Evolutionary conservation across 2,888 invertebrate species (phyloP), one percentile per base, ranked within the genome.

Genomic region (Amblyjoppa proteus): DNA sequence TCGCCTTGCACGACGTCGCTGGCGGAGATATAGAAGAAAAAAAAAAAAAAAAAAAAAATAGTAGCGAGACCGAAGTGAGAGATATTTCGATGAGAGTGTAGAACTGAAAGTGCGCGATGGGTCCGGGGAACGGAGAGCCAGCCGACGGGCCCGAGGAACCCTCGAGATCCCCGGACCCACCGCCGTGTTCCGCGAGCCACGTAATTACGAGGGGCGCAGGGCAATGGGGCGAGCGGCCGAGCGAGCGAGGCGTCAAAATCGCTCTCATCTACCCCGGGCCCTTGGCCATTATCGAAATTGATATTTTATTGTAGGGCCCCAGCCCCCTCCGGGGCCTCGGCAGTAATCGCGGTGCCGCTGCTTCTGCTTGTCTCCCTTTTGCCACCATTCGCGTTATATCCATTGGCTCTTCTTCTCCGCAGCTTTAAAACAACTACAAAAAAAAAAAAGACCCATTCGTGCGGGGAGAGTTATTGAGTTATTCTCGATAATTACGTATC

Each of bases 141-240:
- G 68, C 31, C 41, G 53, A 73, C 45, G 64, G 49, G 31, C 61
- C n/a, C 75, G 51, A 80, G 66, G 58, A 49, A 45, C 75, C 76
- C 81, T 81, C 51, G 53, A 51, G 71, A 28, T 41, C 77, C 77
- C 31, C 81, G 87, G 93, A 94, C 93, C 93, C 93, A 93, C 94
- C 94, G 93, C 93, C 91, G 93, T 91, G 94, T 93, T 93, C 91
- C 91, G 92, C 93, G 93, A 93, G 93, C 89, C 90, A 91, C 90
- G 90, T 93, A 93, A 93, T 93, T 93, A 94, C 89, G 89, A 88
- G 89, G 51, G 61, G 86, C 87, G 86, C 83, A 88, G 88, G 84
- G 87, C 84, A 82, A 86, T 84, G 83, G 83, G 82, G 83, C 89
- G 90, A 90, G 61, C 45, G 31, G 80, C 45, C 75, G 81, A 78